Base-by-base conservation (phyloP, 2,797 vertebrate species). In the Emydoidea blandingii region DNA sequence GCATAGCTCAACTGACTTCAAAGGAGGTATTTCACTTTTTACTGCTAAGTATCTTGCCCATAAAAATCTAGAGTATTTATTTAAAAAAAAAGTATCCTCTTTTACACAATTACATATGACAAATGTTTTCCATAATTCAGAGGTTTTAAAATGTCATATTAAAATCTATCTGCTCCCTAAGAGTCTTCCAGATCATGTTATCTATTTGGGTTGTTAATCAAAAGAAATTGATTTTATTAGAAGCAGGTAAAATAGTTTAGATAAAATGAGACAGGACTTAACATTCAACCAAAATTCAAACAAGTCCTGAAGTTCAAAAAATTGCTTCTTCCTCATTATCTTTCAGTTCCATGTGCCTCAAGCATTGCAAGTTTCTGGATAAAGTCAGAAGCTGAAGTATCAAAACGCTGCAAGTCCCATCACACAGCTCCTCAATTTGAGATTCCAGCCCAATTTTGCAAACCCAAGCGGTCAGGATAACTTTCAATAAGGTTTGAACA, bases 401-500 rank as follows among this genome's bases (percentile, higher is more conserved):
- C 21, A 88, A 59, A 27, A 23, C 29, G 53, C n/a, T 16, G 52
- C 47, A 81, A 62, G 9, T 25, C 59, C 29, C 34, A 79, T 11
- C 4, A 88, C 80, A 53, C 34, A 65, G 4, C 49, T 68, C 78
- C 49, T 68, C n/a, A 44, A 79, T 2, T 86, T 54, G n/a, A 68
- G 8, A 72, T 50, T 86, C 4, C 27, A 53, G 76, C 80, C 88
- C 37, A 88, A 16, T 90, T 94, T 92, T 89, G 23, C 5, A 47
- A n/a, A 25, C 57, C 4, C 11, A 93, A 91, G 82, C 49, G 2
- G 12, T 92, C 84, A 4, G 1, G 10, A 74, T 76, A 37, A 92
- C 81, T 97, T 92, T 47, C 54, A 87, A 83, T 2, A 3, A 74
- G 3, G 2, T 94, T 91, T 91, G 34, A 91, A 91, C 79, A 92